Evolutionary conservation across 30 jellyfish, hydroid and myxozoan genomes (phyloP), one percentile per base, ranked within the genome.

Genomic region (Rhopilema esculentum): DNA sequence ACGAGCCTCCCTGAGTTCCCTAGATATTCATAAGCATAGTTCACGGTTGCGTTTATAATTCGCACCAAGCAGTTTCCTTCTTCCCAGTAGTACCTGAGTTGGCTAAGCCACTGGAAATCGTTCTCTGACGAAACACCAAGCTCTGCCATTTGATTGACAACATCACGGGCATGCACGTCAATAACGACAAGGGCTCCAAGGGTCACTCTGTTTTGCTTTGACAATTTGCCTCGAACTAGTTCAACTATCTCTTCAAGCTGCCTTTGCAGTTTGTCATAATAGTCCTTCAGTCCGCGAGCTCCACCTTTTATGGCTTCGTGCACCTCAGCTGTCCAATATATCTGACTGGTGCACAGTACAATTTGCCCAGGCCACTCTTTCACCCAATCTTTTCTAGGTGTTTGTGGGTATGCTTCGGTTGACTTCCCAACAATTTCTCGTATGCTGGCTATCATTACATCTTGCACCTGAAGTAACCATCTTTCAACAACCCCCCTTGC

Each of bases 311-410:
- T 81, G 63, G 99, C 99, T 49, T 90, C 97, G 70, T 95, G 99
- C 7, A 95, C 99, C 77, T 95, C 97, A 16, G 91, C 85, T n/a
- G 99, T 95, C 99, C 99, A 95, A 75, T 30, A 95, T 17, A 95
- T 95, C 77, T 95, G 99, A 91, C 99, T 95, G 16, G 92, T 89
- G 81, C 97, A 91, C 61, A 95, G 90, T 23, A 95, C 99, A 87
- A 95, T 98, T 83, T 95, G 99, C 0, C 99, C 99, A 16, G 99
- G 99, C 99, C 99, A 95, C 79, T 95, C 99, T 52, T 85, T 90
- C 30, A 95, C 99, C 99, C 99, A 95, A 7, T 95, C 99, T 61
- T 82, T 91, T 24, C 99, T 62, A 4, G 98, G 93, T 22, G 99
- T 86, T 24, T 78, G 95, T 1, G 91, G 79, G 74, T 95, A 95